These are phyloP conservation scores for Loris lydekkerianus DNA, from an alignment of 2,797 vertebrate species.

Conservation along the genomic window DNA sequence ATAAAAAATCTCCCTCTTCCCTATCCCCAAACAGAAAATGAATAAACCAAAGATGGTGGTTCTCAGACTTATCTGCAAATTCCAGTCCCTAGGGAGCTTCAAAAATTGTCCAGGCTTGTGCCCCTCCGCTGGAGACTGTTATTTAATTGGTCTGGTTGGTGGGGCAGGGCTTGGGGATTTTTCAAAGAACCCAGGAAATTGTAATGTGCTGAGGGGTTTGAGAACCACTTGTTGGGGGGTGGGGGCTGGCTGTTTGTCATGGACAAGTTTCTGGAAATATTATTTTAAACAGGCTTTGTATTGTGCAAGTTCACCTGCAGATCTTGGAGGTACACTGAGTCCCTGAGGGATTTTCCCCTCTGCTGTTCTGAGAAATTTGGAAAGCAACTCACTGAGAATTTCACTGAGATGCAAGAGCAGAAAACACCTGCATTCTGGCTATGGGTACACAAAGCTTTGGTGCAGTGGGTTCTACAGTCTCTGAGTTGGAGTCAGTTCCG, in stretches of 20 bases:
- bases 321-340: slow-evolving; percentile 46
- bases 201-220: background rate
- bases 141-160: background rate
- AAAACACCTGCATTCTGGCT: slow-evolving; percentile 21
- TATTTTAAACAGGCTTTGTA: background rate
- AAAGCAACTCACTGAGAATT: slow-evolving; percentile 66
- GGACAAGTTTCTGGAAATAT: background rate
- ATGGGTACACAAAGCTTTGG: slow-evolving; percentile 67
- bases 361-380: slow-evolving; percentile 55
- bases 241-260: background rate
- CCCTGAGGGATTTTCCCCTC: slow-evolving; percentile 5
- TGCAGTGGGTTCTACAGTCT: background rate
- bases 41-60: background rate
- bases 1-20: background rate
- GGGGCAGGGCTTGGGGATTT: background rate
- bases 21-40: background rate
- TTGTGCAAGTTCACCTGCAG: background rate
- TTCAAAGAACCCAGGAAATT: background rate
- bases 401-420: background rate
- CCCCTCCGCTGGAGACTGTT: too few species aligned
- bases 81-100: background rate
- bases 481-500: background rate
- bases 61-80: background rate
- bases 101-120: background rate
- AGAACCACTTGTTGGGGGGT: background rate